Conservation (phyloP, 2,797 vertebrate genomes). For the Brotogeris chrysoptera region DNA sequence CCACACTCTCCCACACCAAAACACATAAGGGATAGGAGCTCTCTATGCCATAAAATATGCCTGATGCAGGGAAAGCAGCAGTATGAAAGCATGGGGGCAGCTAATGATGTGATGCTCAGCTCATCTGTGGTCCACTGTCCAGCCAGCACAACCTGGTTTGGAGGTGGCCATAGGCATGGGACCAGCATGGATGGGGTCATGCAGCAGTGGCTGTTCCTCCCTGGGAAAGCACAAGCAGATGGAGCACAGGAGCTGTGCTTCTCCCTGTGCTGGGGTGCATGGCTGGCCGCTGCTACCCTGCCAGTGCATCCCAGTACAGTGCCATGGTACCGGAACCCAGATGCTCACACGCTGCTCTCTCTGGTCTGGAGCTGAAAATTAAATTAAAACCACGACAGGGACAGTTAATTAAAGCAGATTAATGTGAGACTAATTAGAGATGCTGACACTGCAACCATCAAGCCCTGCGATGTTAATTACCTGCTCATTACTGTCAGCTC, state of each 20-base stretch:
- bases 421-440: slow-evolving; percentile 80
- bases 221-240: not conserved
- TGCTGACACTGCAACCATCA: slow-evolving; percentile 77
- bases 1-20: not conserved
- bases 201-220: not conserved
- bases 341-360: slow-evolving; percentile 42
- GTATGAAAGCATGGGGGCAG: not conserved
- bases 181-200: fast-evolving
- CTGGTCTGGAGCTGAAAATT: slow-evolving; percentile 75
- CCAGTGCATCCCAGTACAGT: not conserved
- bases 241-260: not conserved
- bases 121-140: fast-evolving
- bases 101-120: fast-evolving
- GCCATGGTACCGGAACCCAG: not conserved
- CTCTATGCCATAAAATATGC: fast-evolving
- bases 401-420: slow-evolving; percentile 84
- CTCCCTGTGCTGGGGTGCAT: not conserved
- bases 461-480: slow-evolving; percentile 81
- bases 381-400: slow-evolving; percentile 79
- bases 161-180: not conserved
- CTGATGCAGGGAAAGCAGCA: not conserved
- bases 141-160: not conserved
- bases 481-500: slow-evolving; percentile 79
- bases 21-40: not conserved
- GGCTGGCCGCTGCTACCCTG: not conserved